Evolutionary conservation across 2,888 invertebrate species (phyloP), one percentile per base, ranked within the genome.

Genomic region (Melanargia galathea): DNA sequence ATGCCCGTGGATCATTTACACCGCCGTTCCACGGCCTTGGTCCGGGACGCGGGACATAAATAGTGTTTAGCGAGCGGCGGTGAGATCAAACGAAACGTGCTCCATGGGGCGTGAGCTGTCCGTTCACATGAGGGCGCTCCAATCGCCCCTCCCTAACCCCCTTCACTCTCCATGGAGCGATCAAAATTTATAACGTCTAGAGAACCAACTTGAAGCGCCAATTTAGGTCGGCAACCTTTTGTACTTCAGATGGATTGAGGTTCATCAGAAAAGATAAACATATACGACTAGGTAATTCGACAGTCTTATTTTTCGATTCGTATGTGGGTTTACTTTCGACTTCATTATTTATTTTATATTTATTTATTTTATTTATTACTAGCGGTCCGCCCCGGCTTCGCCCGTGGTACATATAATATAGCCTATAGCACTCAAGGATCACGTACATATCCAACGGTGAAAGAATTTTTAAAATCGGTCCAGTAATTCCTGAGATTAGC

Each of bases 71-170:
- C 69, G 82, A 81, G 82, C 79, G 80, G 78, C 81, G 83, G 77
- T 80, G 86, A 90, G 87, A 91, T 91, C 90, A 90, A 90, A 91
- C 90, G 82, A 90, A 90, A 83, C 86, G 88, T 88, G 90, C 81
- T 81, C 85, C 77, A 71, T 86, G 88, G 85, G 83, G 83, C 86
- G 90, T 89, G 80, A 86, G 79, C 79, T 80, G 79, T 76, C 78
- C 78, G 79, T 87, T 78, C 88, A 83, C 89, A 87, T 89, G 90
- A 89, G 77, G 78, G 87, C 79, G 79, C 77, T 79, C 75, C 79
- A 79, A 76, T 78, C 73, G 70, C 51, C 68, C 70, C 76, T 71
- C 66, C 70, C 72, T 52, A 72, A 62, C 71, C 54, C 67, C 69
- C 71, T 74, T 62, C 62, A 60, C 59, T 66, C 58, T 43, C 57